Evolutionary conservation across 2,888 invertebrate genomes (phyloP).

Genomic region (Agriopis aurantiaria): DNA sequence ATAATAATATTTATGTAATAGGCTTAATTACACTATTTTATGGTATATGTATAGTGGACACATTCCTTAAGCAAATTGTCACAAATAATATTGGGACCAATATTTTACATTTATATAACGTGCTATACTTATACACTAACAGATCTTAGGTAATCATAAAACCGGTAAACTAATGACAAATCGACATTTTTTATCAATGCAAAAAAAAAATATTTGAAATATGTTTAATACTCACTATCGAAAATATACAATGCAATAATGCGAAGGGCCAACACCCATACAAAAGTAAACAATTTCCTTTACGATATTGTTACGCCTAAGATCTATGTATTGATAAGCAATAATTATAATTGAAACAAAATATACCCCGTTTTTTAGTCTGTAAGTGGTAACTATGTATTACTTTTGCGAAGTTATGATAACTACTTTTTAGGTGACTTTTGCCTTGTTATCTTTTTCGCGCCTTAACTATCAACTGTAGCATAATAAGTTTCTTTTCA

Average conservation of each 20-base stretch:
- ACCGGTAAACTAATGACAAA: background rate
- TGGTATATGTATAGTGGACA: slow-evolving; percentile 41
- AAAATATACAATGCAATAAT: background rate
- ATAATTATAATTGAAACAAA: slow-evolving; percentile 18
- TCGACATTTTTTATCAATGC: slow-evolving; percentile 1
- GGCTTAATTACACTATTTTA: slow-evolving; percentile 26
- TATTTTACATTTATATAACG: slow-evolving; percentile 17
- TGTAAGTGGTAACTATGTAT: slow-evolving; percentile 24
- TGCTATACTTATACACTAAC: slow-evolving; percentile 19
- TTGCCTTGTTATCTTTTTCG: slow-evolving; percentile 8
- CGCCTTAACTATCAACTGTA: slow-evolving; percentile 21
- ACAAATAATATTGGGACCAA: slow-evolving; percentile 48
- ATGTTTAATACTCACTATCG: background rate
- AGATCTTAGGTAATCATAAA: slow-evolving; percentile 11
- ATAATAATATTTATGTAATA: slow-evolving; percentile 45
- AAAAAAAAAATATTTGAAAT: background rate
- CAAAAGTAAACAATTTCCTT: slow-evolving; percentile 9
- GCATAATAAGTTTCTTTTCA: slow-evolving; percentile 27
- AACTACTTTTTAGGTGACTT: slow-evolving; percentile 5
- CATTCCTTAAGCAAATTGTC: slow-evolving; percentile 44
- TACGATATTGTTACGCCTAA: background rate
- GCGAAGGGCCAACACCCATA: background rate
- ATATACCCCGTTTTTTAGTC: slow-evolving; percentile 28
- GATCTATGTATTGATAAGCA: slow-evolving; percentile 17
- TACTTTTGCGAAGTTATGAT: slow-evolving; percentile 8